Evolutionary conservation across 1,140 invertebrate genomes (phyloP), one percentile per base, ranked within the genome.

Genomic region (Nasonia longicornis): DNA sequence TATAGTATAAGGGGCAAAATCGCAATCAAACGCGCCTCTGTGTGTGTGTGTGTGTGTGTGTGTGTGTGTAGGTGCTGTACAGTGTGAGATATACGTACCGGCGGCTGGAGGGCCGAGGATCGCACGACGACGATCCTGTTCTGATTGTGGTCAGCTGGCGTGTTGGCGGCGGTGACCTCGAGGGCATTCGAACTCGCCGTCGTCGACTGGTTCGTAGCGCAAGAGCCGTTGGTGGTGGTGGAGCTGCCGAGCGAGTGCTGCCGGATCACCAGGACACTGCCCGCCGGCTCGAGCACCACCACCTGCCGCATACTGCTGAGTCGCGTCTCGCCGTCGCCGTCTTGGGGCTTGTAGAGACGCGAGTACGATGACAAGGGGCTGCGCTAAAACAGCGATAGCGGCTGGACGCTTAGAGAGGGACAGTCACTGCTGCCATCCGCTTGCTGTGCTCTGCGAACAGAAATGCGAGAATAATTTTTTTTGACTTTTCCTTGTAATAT

Each of bases 41-140:
- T 67, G 2, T n/a, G 22, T 1, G 42, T 66, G 8, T 29, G 2
- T 66, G 16, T 16, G 2, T n/a, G 16, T 16, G 2, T n/a, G 22
- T 0, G 42, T 66, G 8, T 29, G 2, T 66, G 16, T 20, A 26
- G 26, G 26, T 26, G 1, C 26, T 26, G 26, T 26, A 26, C 26
- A 26, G 26, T 2, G 26, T 26, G 26, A 26, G 1, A 58, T n/a
- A 71, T 71, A 69, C 67, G 29, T 22, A 69, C 64, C 31, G 22
- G 48, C 11, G 22, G 22, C 29, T 71, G 70, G 2, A 63, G 14
- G 38, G 75, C 70, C 52, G 90, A 86, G 45, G 89, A 89, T 83
- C 90, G 86, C 31, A 91, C 88, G 83, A 91, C 90, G 84, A 91
- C 89, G 83, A 91, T 90, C 76, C 89, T 86, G 85, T 90, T 91